phyloP scores from a whole-genome alignment of 1,140 invertebrate genomes.

The Latrodectus geometricus region DNA sequence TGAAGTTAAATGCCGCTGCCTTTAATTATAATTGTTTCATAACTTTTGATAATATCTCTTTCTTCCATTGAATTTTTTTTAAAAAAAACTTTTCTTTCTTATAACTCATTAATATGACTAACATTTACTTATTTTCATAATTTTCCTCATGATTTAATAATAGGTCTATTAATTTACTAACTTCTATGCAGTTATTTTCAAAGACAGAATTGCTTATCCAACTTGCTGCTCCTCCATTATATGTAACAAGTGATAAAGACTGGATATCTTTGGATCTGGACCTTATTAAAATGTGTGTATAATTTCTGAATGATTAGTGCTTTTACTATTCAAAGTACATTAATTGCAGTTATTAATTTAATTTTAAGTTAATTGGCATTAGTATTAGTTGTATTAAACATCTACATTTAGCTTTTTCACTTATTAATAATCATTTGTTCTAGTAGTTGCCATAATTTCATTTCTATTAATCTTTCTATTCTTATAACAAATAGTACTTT shows the following conservation, averaged over 20 bases:
- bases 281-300: conserved; percentile 85
- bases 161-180: conserved; percentile 34
- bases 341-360: background rate
- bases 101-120: background rate
- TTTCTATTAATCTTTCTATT: too few relatives aligned
- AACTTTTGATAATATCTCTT: too few relatives aligned
- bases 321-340: background rate
- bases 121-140: background rate
- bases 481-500: too few relatives aligned
- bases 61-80: too few relatives aligned
- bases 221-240: conserved; percentile 77
- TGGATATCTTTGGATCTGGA: conserved; percentile 87
- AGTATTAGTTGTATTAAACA: background rate
- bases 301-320: background rate
- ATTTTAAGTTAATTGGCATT: conserved; percentile 18
- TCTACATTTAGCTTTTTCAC: too few relatives aligned
- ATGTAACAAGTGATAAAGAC: conserved; percentile 76
- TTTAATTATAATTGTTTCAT: too few relatives aligned
- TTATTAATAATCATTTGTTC: too few relatives aligned
- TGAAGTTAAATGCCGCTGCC: too few relatives aligned
- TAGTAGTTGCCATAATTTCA: too few relatives aligned
- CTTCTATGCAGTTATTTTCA: conserved; percentile 45
- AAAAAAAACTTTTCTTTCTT: too few relatives aligned
- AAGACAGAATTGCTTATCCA: conserved; percentile 78
- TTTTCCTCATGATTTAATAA: background rate